Percentiles rank a stretch among this genome's conserved stretches.
Conservation (phyloP, 2,797 vertebrate genomes). For the Cephalopachus bancanus region DNA sequence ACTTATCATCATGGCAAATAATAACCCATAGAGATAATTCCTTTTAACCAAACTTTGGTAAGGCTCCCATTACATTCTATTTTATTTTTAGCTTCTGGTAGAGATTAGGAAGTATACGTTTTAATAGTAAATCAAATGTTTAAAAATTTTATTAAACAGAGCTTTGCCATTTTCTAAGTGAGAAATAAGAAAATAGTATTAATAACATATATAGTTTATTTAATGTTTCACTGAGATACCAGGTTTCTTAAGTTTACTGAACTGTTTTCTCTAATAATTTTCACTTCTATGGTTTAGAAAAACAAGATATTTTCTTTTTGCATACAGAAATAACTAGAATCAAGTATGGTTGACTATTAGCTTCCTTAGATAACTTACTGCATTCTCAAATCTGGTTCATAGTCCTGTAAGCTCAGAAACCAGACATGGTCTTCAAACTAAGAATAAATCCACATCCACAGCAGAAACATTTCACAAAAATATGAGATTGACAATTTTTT, state of each 20-base stretch:
- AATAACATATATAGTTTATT: not conserved
- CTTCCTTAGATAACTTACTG: not conserved
- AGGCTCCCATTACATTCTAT: not conserved
- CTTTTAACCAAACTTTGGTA: not conserved
- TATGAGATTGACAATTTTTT: not conserved
- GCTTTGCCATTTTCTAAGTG: not conserved
- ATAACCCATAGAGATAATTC: not conserved
- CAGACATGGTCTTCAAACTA: not conserved
- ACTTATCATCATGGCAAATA: not conserved
- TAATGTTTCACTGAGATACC: not conserved
- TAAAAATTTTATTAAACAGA: not conserved
- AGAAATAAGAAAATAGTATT: not conserved
- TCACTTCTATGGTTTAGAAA: not conserved
- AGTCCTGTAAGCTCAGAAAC: not conserved
- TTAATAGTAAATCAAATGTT: not conserved
- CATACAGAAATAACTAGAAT: not conserved
- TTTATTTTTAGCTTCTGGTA: not conserved
- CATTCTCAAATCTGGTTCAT: not conserved
- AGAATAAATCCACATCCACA: not conserved
- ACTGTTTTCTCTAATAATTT: not conserved
- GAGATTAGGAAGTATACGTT: not conserved
- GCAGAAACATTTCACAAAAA: not conserved
- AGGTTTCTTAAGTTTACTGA: not conserved
- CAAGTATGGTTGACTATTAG: not conserved
- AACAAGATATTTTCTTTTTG: not conserved